Base-by-base conservation (phyloP, 2,888 invertebrate genomes). In the Epiblema foenella region DNA sequence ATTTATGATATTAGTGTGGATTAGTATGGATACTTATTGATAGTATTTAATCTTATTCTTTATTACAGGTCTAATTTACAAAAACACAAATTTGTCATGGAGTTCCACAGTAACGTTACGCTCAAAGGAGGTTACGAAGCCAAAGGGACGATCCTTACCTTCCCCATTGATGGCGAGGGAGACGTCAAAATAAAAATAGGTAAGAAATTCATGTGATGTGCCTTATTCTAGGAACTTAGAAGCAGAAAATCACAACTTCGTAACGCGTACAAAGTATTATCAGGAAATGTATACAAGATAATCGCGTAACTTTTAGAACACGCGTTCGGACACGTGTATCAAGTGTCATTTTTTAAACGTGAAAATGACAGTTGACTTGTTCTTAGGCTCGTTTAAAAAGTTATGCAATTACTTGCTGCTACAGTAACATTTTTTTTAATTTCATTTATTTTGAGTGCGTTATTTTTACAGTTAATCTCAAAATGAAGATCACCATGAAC, bases 81-180 rank as follows among this genome's bases (percentile, higher is more conserved):
- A 42, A 89, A 91, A 60, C 86, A 91, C 24, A 83, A 84, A 66
- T 92, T 93, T 59, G 79, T 83, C 0, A 72, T 93, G 39, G 84
- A 85, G 10, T 90, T 93, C 74, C 93, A 90, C 72, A 88, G 89
- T 77, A 93, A 93, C 71, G 75, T 93, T 57, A 93, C 93, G 1
- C 89, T 93, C 69, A 88, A 85, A 76, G 93, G 93, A 42, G 83
- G 84, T 70, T 93, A 93, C 71, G 88, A 87, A 2, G 93, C 93
- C 1, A 68, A 81, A 0, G 93, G 93, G 7, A 85, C 81, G 75
- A 83, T 93, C 17, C 80, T 93, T 1, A 76, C 92, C 12, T 91
- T 93, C 79, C 86, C 88, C n/a, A 93, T 93, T 39, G 88, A 93
- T 62, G 93, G 93, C 2, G 91, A 81, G 57, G 93, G 93, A 1